Conservation (phyloP, 2,113 vertebrate genomes). For the Megaleporinus macrocephalus region DNA sequence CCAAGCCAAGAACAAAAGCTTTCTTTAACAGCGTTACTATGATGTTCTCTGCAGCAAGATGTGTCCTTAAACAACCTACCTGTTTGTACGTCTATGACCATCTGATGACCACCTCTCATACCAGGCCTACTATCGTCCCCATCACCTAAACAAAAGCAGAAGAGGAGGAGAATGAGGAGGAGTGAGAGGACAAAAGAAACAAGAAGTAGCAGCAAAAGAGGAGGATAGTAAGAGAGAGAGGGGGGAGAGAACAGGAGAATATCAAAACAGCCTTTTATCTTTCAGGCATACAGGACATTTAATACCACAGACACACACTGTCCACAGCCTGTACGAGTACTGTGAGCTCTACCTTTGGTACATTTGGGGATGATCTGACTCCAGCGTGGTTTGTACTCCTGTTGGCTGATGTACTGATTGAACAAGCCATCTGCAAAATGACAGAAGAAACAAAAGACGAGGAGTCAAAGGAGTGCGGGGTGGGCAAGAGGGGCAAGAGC, state of each 20-base stretch:
- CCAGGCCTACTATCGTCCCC: slow-evolving; percentile 95
- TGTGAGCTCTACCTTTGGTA: slow-evolving; percentile 86
- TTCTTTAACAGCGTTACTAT: no score
- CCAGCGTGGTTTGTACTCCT: slow-evolving; percentile 98
- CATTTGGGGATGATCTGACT: slow-evolving; percentile 98
- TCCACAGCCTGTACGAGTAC: background rate
- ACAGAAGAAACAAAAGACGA: slow-evolving; percentile 40
- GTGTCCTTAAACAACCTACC: slow-evolving; percentile 75
- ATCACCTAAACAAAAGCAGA: slow-evolving; percentile 79
- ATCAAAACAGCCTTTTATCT: slow-evolving; percentile 51
- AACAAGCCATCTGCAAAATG: slow-evolving; percentile 87
- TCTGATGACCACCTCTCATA: slow-evolving; percentile 98
- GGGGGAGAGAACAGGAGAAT: slow-evolving; percentile 6
- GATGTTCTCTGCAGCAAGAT: background rate
- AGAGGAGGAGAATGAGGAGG: background rate
- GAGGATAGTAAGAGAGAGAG: background rate
- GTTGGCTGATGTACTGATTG: slow-evolving; percentile 99
- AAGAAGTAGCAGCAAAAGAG: background rate
- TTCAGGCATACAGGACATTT: slow-evolving; percentile 21
- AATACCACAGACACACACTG: slow-evolving; percentile 21
- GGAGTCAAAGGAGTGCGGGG: background rate
- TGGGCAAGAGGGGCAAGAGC: background rate
- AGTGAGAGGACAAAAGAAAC: background rate
- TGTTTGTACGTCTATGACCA: slow-evolving; percentile 99
- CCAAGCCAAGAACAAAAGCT: no score